phyloP scores from a whole-genome alignment of 2,113 vertebrate species.

The Thunnus thynnus region DNA sequence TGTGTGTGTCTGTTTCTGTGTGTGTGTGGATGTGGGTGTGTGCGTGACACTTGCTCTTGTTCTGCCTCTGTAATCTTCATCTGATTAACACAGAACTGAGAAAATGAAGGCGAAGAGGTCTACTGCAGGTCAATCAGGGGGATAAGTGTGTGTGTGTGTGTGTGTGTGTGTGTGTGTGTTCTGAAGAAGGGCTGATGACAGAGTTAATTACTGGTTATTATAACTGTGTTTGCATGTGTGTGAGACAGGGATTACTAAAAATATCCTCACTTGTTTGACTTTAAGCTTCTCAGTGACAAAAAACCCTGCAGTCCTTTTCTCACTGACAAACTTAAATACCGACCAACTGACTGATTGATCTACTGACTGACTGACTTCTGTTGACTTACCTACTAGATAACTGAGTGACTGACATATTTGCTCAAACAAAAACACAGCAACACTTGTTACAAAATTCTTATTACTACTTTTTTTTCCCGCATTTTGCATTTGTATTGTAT shows the following conservation, averaged over 20 bases:
- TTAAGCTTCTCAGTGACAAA: not conserved
- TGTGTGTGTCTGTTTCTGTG: not conserved
- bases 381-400: not conserved
- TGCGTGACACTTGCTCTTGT: not conserved
- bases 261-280: not conserved
- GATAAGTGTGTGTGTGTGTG: slow-evolving; percentile 1
- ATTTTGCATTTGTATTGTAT: no score
- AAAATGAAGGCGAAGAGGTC: slow-evolving; percentile 19
- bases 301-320: not conserved
- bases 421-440: not conserved
- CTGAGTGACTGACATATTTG: not conserved
- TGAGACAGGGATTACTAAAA: not conserved
- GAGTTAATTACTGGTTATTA: slow-evolving; percentile 15
- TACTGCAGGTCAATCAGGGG: slow-evolving; percentile 24
- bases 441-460: no score
- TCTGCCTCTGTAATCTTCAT: slow-evolving; percentile 30
- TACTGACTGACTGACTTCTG: not conserved
- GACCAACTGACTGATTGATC: not conserved
- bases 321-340: not conserved
- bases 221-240: slow-evolving; percentile 7
- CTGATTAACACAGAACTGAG: slow-evolving; percentile 36
- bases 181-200: not conserved
- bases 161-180: not conserved
- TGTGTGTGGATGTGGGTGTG: not conserved
- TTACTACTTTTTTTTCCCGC: no score